Conservation (phyloP, 1,140 invertebrate genomes). For the Megalonaias nervosa region DNA sequence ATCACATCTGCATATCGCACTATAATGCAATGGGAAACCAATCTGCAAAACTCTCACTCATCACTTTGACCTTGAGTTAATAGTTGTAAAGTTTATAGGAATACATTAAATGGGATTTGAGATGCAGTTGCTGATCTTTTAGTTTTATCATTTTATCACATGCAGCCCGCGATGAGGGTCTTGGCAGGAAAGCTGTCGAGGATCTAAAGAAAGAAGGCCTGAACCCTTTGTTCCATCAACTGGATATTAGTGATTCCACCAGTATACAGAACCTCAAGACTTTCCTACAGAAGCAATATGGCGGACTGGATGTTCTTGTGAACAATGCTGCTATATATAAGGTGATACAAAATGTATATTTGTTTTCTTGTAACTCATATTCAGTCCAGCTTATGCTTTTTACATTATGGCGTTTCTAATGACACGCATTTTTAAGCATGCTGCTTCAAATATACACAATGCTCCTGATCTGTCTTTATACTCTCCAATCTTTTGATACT, state of each 20-base stretch:
- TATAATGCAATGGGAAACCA: too few relatives aligned
- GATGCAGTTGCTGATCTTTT: too few relatives aligned
- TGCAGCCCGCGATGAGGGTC: slow-evolving; percentile 74
- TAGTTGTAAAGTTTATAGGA: too few relatives aligned
- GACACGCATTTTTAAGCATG: too few relatives aligned
- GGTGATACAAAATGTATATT: background rate
- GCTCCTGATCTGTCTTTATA: too few relatives aligned
- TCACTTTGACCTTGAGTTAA: too few relatives aligned
- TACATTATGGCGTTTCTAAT: too few relatives aligned
- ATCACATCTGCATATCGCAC: too few relatives aligned
- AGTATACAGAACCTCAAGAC: slow-evolving; percentile 77
- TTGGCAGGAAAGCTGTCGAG: slow-evolving; percentile 76
- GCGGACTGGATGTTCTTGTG: slow-evolving; percentile 86
- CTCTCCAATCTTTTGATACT: too few relatives aligned
- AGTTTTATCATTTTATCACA: background rate
- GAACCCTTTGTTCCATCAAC: slow-evolving; percentile 78
- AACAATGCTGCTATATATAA: slow-evolving; percentile 87
- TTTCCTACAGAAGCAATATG: slow-evolving; percentile 77
- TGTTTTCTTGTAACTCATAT: background rate
- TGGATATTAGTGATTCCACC: slow-evolving; percentile 77
- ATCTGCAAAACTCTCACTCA: too few relatives aligned
- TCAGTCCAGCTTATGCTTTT: background rate
- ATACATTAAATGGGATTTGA: too few relatives aligned
- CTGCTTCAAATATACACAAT: too few relatives aligned
- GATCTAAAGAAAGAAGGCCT: slow-evolving; percentile 73